Evolutionary conservation across 2,888 invertebrate genomes (phyloP), one percentile per base, ranked within the genome.

Genomic region (Ctenicera cuprea): DNA sequence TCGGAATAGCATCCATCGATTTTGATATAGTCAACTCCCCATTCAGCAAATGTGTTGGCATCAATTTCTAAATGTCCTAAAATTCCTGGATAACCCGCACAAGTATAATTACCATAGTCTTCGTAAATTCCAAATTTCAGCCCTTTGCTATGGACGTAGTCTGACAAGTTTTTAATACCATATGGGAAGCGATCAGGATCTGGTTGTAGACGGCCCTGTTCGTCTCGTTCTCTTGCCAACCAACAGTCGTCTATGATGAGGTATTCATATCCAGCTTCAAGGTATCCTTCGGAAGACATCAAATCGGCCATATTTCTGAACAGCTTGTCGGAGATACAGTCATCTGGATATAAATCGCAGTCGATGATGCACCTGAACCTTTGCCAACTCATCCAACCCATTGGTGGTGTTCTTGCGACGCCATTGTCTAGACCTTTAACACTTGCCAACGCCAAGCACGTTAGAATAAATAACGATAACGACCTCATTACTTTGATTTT

Each of bases 91-190:
- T 92, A 94, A 0, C 93, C 92, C 1, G 89, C 92, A 81, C 94
- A 95, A 0, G 94, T 95, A 71, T 87, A 85, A 50, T 89, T 91
- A 0, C 94, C 94, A 81, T 92, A 93, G 84, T 94, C 94, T 80
- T 92, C 92, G 83, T 95, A 95, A 79, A 94, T 91, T 7, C 94
- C 94, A 81, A 94, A 92, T 83, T 93, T 92, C 12, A 95, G 84
- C 0, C 93, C 93, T 79, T 88, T 89, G 3, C 86, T 85, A 82
- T 94, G 94, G 67, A 94, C 91, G 85, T 91, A 91, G 81, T 91
- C 89, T n/a, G 90, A 87, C 11, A 92, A 83, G 65, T 87, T 87
- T 81, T 89, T 89, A 45, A 92, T 92, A 8, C 92, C 92, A 80
- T 85, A 87, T 0, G 92, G 92, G 83, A 92, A 92, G 73, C 92